Evolutionary conservation across 2,797 vertebrate genomes (phyloP).

Genomic region (Spondyliosoma cantharus): DNA sequence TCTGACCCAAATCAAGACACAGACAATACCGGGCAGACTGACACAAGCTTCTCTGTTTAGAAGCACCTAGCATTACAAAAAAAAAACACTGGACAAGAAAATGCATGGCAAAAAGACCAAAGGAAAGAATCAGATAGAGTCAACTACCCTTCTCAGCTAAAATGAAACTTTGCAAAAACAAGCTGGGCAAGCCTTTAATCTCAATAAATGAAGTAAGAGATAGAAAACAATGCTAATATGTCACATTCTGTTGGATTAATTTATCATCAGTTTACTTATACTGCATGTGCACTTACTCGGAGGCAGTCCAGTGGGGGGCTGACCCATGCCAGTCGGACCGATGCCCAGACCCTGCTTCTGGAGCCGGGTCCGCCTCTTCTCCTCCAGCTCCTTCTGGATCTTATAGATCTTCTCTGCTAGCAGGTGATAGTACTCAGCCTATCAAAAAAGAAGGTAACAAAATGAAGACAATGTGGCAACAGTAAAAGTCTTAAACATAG

Average conservation of each 20-base stretch:
- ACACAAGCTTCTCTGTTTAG: neutral
- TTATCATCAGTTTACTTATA: slow-evolving; percentile 20
- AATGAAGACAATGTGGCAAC: neutral
- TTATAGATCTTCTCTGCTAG: slow-evolving; percentile 98
- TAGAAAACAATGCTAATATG: slow-evolving; percentile 13
- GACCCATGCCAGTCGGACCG: slow-evolving; percentile 79
- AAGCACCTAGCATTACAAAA: neutral
- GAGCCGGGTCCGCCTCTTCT: slow-evolving; percentile 94
- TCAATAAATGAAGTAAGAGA: neutral
- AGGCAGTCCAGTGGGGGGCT: slow-evolving; percentile 86
- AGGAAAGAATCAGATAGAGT: neutral
- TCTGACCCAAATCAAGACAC: neutral
- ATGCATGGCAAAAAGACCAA: neutral
- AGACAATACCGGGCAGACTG: too few species aligned
- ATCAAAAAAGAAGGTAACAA: slow-evolving; percentile 9
- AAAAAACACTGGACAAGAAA: neutral
- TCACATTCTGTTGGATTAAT: neutral
- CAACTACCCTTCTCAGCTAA: neutral
- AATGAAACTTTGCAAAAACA: neutral
- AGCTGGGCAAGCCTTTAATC: neutral
- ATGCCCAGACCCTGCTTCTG: slow-evolving; percentile 92
- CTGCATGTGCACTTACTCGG: slow-evolving; percentile 86
- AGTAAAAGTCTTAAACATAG: neutral
- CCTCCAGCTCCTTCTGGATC: slow-evolving; percentile 97
- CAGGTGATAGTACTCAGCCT: slow-evolving; percentile 98